A percentile compares a stretch with the other conserved stretches of the same genome.
These are phyloP conservation scores for Onchidella celtica DNA, from an alignment of 2,888 invertebrate genomes.

Conservation along the genomic window DNA sequence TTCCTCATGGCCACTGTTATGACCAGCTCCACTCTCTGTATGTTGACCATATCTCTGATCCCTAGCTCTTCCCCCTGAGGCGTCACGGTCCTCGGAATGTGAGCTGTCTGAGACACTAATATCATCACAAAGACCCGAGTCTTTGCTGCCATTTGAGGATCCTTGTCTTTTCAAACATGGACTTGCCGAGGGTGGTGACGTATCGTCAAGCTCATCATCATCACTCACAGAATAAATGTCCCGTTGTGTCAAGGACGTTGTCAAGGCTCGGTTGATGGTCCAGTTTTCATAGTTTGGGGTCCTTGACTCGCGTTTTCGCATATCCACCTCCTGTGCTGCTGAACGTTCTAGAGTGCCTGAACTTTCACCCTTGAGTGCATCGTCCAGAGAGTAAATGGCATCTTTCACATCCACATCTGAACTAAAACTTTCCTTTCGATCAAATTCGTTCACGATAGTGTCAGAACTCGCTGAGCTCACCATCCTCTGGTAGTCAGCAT, in stretches of 20 bases:
- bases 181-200: constrained; percentile 11
- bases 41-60: no score
- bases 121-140: constrained; percentile 48
- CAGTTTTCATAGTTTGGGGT: constrained; percentile 46
- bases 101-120: constrained; percentile 1
- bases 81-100: background rate
- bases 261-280: constrained; percentile 49
- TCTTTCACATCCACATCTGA: constrained; percentile 6
- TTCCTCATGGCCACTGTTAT: no score
- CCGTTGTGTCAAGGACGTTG: background rate
- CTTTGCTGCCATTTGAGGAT: constrained; percentile 48
- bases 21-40: no score
- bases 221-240: constrained; percentile 30
- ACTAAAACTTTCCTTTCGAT: background rate
- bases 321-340: no score
- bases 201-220: constrained; percentile 28
- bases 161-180: constrained; percentile 10
- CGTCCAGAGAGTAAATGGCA: background rate
- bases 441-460: background rate
- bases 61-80: no score
- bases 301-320: constrained; percentile 1
- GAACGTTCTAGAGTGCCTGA: background rate
- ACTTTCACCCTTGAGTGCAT: background rate
- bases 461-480: constrained; percentile 16
- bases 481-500: background rate